These are phyloP conservation scores for Petromus typicus DNA, from an alignment of 2,113 vertebrate species.

Conservation along the genomic window DNA sequence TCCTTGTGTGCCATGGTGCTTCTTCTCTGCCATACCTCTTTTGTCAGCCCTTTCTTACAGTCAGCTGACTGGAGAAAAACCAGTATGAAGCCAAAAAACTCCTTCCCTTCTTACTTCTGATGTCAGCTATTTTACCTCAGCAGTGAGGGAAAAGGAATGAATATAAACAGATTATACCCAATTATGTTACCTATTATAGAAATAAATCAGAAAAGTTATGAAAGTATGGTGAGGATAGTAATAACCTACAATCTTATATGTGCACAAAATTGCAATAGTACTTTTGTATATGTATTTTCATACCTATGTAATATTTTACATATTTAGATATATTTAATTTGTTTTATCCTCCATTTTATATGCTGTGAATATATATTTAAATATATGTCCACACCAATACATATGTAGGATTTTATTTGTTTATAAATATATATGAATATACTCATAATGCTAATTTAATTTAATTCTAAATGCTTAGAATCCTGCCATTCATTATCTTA, in stretches of 20 bases:
- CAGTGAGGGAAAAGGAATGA: no score
- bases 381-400: neutral
- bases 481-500: neutral
- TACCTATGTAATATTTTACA: neutral
- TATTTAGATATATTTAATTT: neutral
- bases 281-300: neutral
- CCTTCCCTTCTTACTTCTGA: no score
- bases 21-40: no score
- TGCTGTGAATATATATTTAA: neutral
- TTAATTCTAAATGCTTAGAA: slow-evolving; percentile 26
- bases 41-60: no score
- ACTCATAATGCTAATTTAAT: no score
- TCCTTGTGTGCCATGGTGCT: no score
- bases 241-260: neutral
- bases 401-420: neutral
- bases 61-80: no score
- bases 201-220: neutral
- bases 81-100: no score
- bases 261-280: neutral
- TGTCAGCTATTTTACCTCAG: no score
- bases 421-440: neutral
- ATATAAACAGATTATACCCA: neutral
- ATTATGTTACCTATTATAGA: neutral
- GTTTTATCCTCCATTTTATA: neutral
- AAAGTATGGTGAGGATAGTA: neutral